phyloP scores from a whole-genome alignment of 2,797 vertebrate species.

The Girardinus metallicus region DNA sequence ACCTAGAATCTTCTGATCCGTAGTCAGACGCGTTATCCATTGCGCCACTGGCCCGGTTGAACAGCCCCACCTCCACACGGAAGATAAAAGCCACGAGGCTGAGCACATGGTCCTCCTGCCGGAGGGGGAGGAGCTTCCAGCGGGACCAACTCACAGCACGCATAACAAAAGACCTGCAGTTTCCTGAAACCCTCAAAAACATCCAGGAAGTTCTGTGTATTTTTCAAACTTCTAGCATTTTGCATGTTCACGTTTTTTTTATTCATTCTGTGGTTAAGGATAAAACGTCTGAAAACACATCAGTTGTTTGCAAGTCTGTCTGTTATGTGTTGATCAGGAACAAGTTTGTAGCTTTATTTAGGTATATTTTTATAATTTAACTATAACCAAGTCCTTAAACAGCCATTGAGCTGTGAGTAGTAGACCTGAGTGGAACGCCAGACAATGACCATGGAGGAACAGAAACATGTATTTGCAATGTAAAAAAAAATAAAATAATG shows the following conservation, averaged over 20 bases:
- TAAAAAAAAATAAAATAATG: neutral
- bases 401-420: neutral
- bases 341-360: neutral
- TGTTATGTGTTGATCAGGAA: neutral
- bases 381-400: neutral
- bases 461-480: neutral
- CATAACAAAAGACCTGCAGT: slow-evolving; percentile 13
- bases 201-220: neutral
- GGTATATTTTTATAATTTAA: neutral
- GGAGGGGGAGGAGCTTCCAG: neutral
- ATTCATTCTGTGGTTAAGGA: neutral
- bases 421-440: neutral
- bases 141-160: slow-evolving; percentile 7
- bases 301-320: neutral
- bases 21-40: slow-evolving; percentile 74
- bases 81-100: neutral
- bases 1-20: slow-evolving; percentile 75
- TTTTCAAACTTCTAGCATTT: neutral
- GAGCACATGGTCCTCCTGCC: slow-evolving; percentile 10
- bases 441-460: neutral
- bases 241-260: neutral
- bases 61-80: slow-evolving; percentile 1
- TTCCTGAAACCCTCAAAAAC: neutral
- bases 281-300: neutral
- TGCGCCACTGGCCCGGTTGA: slow-evolving; percentile 58